Conservation (phyloP, 1,140 invertebrate species). For the Eciton burchellii region DNA sequence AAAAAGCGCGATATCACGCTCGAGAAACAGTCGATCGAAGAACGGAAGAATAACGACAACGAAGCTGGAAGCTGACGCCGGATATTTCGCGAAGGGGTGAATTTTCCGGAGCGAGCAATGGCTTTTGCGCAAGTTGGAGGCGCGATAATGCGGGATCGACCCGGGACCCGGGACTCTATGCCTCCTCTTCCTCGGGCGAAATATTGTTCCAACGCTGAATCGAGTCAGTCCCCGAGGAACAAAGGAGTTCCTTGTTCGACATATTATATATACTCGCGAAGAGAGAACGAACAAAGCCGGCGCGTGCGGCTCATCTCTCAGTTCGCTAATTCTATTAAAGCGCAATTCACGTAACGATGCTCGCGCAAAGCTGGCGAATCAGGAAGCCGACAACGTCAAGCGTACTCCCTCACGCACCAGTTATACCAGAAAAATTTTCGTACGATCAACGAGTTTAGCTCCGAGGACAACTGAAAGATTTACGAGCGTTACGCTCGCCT, state of each 20-base stretch:
- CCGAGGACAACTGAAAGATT: constrained; percentile 5
- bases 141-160: constrained; percentile 3
- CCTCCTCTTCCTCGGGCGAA: neutral
- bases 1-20: constrained; percentile 2
- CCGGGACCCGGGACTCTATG: neutral
- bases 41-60: constrained; percentile 1
- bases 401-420: neutral
- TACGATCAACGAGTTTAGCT: constrained; percentile 6
- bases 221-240: neutral
- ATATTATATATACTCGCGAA: neutral
- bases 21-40: neutral
- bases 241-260: neutral
- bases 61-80: neutral
- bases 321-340: too few species aligned
- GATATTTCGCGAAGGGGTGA: neutral
- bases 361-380: too few species aligned
- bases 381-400: too few species aligned
- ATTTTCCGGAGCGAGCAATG: neutral
- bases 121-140: neutral
- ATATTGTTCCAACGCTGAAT: constrained; percentile 11
- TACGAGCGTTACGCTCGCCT: neutral
- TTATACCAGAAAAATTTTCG: neutral
- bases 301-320: too few species aligned
- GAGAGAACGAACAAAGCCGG: neutral
- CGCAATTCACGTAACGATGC: too few species aligned